A percentile compares a stretch with the other conserved stretches of the same genome.
These are phyloP conservation scores for Tenthredo distinguenda DNA, from an alignment of 2,888 invertebrate genomes.

Conservation along the genomic window DNA sequence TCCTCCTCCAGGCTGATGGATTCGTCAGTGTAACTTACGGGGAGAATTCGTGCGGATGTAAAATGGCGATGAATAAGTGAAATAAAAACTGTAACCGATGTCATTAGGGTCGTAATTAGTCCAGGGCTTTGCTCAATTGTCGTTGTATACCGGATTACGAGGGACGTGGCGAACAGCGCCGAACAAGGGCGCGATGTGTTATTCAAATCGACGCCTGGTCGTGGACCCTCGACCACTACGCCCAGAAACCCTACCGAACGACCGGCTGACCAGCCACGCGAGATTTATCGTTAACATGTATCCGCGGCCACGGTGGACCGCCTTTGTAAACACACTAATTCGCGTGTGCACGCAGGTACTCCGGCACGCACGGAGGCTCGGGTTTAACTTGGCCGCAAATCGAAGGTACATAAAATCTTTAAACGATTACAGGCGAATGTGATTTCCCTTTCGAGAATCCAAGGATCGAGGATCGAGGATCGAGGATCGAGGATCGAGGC, in stretches of 20 bases:
- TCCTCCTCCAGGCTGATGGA: neutral
- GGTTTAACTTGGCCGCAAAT: conserved; percentile 29
- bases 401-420: conserved; percentile 44
- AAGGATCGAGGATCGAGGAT: neutral
- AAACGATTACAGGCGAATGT: conserved; percentile 41
- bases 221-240: neutral
- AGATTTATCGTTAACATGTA: conserved; percentile 46
- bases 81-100: neutral
- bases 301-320: conserved; percentile 44
- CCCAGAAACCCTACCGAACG: conserved; percentile 8
- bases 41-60: neutral
- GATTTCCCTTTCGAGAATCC: conserved; percentile 25
- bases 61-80: neutral
- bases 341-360: conserved; percentile 35
- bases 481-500: neutral
- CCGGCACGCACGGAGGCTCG: neutral
- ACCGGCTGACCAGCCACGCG: conserved; percentile 23
- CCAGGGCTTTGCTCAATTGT: conserved; percentile 30
- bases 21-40: neutral
- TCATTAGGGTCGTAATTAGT: conserved; percentile 33
- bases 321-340: conserved; percentile 46
- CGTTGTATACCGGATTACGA: conserved; percentile 28
- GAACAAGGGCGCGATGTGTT: conserved; percentile 50
- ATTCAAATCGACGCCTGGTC: conserved; percentile 48
- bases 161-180: conserved; percentile 4